Conservation (phyloP, 1,140 invertebrate species). For the Ceratoteleas bidentatus region DNA sequence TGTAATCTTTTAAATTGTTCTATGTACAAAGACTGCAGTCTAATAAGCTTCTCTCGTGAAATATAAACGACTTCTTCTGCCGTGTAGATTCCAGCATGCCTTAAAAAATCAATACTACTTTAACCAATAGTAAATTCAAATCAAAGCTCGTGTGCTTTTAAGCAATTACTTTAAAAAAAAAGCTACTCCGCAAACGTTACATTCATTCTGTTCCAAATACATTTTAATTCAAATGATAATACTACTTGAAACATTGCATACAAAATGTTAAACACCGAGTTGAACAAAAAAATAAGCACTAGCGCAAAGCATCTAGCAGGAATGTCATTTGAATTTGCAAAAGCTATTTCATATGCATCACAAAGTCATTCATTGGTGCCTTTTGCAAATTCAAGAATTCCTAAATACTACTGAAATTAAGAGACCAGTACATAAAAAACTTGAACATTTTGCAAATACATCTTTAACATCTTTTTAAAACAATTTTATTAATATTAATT, state of each 20-base stretch:
- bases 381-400: conserved; percentile 34
- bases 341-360: too few relatives aligned
- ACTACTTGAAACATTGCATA: too few relatives aligned
- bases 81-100: conserved; percentile 93
- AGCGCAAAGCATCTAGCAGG: conserved; percentile 62
- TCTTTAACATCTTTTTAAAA: too few relatives aligned
- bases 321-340: conserved; percentile 18
- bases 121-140: conserved; percentile 69
- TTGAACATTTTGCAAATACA: too few relatives aligned
- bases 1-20: conserved; percentile 90
- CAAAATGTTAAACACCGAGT: too few relatives aligned
- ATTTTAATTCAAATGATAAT: too few relatives aligned
- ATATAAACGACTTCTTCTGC: conserved; percentile 92
- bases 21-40: conserved; percentile 91
- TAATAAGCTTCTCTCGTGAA: conserved; percentile 88
- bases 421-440: too few relatives aligned
- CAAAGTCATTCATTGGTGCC: neutral
- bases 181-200: neutral
- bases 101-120: conserved; percentile 82
- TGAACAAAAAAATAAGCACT: conserved; percentile 13
- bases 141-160: conserved; percentile 20
- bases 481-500: too few relatives aligned
- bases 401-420: too few relatives aligned
- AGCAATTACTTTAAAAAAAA: conserved; percentile 48
- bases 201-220: too few relatives aligned